Evolutionary conservation across 2,797 vertebrate species (phyloP).

Genomic region (Echeneis naucrates): DNA sequence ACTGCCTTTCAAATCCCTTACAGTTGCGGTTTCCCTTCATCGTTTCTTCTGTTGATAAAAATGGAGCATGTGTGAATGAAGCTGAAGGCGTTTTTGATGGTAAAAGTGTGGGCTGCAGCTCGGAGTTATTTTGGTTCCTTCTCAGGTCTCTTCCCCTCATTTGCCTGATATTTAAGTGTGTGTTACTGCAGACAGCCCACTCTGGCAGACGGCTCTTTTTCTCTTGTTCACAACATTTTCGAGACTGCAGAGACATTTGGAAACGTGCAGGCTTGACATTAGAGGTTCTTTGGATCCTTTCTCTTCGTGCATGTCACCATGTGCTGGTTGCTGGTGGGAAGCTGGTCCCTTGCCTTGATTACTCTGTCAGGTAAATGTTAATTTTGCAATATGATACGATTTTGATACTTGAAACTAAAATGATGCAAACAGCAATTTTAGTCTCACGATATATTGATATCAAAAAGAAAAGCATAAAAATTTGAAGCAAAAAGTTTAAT

Average conservation of each 20-base stretch:
- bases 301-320: conserved; percentile 60
- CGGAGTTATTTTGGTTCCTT: conserved; percentile 2
- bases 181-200: conserved; percentile 8
- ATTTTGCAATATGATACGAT: background rate
- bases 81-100: background rate
- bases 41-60: conserved; percentile 3
- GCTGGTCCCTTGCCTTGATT: conserved; percentile 63
- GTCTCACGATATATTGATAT: no score
- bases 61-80: background rate
- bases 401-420: background rate
- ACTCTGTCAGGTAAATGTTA: conserved; percentile 74
- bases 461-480: no score
- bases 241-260: conserved; percentile 15
- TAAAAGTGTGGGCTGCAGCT: conserved; percentile 22
- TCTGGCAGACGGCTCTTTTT: conserved; percentile 26
- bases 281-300: background rate
- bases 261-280: background rate
- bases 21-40: background rate
- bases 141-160: conserved; percentile 43
- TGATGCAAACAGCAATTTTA: background rate
- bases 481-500: no score
- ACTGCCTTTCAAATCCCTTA: background rate
- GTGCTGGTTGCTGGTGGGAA: conserved; percentile 71
- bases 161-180: conserved; percentile 44
- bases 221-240: background rate